A percentile compares a stretch with the other conserved stretches of the same genome.
Evolutionary conservation across 2,113 vertebrate species (phyloP).

Genomic region (Eubucco bourcierii): DNA sequence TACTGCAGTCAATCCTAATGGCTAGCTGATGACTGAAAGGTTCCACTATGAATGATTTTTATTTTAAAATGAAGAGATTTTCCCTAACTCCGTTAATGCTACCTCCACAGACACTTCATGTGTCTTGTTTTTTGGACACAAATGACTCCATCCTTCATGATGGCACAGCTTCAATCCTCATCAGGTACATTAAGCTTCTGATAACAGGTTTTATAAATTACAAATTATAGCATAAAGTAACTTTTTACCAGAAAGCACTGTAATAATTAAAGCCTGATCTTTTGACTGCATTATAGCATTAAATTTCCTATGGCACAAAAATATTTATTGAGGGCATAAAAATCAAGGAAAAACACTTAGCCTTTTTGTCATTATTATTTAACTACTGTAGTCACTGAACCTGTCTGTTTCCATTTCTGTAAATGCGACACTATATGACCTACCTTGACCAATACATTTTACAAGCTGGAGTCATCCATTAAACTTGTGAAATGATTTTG

Average conservation of each 20-base stretch:
- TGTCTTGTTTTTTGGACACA: background rate
- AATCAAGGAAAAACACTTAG: background rate
- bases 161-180: background rate
- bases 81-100: background rate
- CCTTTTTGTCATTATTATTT: slow-evolving; percentile 44
- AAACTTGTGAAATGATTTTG: slow-evolving; percentile 55
- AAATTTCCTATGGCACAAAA: background rate
- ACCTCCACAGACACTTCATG: background rate
- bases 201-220: slow-evolving; percentile 7
- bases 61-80: background rate
- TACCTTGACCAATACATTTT: slow-evolving; percentile 33
- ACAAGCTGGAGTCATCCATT: slow-evolving; percentile 21
- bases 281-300: background rate
- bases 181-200: background rate
- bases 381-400: slow-evolving; percentile 29
- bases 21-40: background rate
- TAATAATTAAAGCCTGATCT: slow-evolving; percentile 26
- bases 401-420: slow-evolving; percentile 41
- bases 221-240: background rate
- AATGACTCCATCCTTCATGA: background rate
- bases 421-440: background rate
- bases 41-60: background rate
- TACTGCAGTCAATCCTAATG: background rate
- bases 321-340: background rate
- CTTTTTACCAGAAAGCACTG: background rate